These are phyloP conservation scores for Cepaea nemoralis DNA, from an alignment of 1,140 invertebrate genomes.

Conservation along the genomic window DNA sequence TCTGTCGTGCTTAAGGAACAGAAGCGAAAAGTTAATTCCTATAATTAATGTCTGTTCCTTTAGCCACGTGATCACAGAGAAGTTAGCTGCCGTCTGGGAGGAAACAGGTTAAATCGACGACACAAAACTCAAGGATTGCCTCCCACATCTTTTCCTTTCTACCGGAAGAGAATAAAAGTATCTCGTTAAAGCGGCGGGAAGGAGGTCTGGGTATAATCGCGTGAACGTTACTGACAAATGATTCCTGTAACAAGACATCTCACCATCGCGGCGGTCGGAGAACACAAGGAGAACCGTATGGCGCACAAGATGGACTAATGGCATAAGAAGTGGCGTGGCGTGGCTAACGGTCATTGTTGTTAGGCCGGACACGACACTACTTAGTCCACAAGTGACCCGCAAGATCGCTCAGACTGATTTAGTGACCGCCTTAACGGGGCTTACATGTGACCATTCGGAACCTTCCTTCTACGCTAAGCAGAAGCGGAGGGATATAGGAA, in stretches of 20 bases:
- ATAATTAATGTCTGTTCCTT: constrained; percentile 15
- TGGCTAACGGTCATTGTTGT: too few relatives aligned
- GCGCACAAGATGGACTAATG: too few relatives aligned
- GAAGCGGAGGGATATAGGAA: too few relatives aligned
- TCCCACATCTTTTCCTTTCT: neutral
- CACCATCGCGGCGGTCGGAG: too few relatives aligned
- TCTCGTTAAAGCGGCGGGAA: neutral
- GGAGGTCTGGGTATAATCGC: neutral
- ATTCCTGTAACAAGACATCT: neutral
- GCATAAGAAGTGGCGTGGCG: too few relatives aligned
- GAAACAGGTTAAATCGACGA: constrained; percentile 18
- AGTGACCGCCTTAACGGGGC: too few relatives aligned
- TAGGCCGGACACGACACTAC: too few relatives aligned
- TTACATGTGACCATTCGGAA: too few relatives aligned
- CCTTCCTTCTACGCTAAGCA: too few relatives aligned
- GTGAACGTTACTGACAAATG: neutral
- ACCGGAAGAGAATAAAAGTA: neutral
- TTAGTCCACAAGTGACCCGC: too few relatives aligned
- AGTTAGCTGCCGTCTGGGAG: neutral
- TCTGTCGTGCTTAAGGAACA: constrained; percentile 19
- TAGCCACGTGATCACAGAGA: constrained; percentile 28
- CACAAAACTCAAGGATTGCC: neutral
- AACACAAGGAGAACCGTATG: too few relatives aligned
- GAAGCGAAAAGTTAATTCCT: constrained; percentile 18
- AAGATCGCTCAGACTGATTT: too few relatives aligned